Base-by-base conservation (phyloP, 2,888 invertebrate species). In the Gonocerus acuteangulatus region DNA sequence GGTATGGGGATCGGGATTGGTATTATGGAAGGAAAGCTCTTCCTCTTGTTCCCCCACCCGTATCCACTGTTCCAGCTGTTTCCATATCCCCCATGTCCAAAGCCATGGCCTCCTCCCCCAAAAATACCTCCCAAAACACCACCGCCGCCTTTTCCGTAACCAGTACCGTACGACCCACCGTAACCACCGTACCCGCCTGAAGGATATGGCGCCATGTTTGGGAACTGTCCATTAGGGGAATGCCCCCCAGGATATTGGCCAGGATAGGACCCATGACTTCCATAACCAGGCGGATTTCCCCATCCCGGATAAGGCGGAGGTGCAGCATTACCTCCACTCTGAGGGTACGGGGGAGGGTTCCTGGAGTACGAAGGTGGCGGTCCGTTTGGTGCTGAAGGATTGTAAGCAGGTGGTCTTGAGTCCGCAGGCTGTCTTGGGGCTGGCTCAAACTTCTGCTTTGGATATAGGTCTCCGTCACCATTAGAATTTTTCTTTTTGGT, bases 1-100 rank as follows among this genome's bases (percentile, higher is more conserved):
- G 54, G 54, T 4, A 54, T 54, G 21, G 54, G 54, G 1, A 54
- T 54, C 1, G 54, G 54, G 1, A 54, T 54, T 4, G 54, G 54
- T 4, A 54, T 54, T n/a, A 54, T 42, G 7, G 34, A 32, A 2
- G 22, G 15, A n/a, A 39, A 39, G n/a, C 39, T 15, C 15, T 15
- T 39, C n/a, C 39, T 39, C 39, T 39, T 39, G 7, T 39, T 6
- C 3, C 15, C 15, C 39, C 39, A 39, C 3, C 27, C 27, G 27
- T 27, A 27, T 27, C 27, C 27, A 27, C 27, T 9, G 4, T 9
- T 9, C 27, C 27, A 27, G 27, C 27, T 27, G 27, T 27, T 27
- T 27, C 27, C 27, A 27, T 27, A 27, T 4, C 27, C 27, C 4
- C 27, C 27, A 42, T 42, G 42, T 9, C 42, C 42, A 2, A 15